phyloP scores from a whole-genome alignment of 2,888 invertebrate genomes.

The Mesochorus sp. region DNA sequence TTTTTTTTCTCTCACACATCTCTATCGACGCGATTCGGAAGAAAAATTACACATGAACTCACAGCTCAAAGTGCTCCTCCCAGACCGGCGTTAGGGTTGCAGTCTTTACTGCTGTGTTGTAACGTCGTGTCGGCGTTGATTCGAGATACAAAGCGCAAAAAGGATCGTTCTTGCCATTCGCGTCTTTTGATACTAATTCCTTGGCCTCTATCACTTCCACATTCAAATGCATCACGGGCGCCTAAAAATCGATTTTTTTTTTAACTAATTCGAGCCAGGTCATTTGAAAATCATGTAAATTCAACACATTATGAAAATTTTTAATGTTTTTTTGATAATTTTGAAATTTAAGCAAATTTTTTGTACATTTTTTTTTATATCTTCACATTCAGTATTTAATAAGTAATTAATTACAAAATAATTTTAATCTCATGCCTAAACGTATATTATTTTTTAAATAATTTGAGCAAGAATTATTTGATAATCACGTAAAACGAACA shows the following conservation, averaged over 20 bases:
- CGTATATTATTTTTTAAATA: too few species aligned
- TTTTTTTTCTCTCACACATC: background rate
- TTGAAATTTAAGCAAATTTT: background rate
- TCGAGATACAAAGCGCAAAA: constrained; percentile 96
- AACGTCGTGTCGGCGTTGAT: constrained; percentile 89
- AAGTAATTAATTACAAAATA: too few species aligned
- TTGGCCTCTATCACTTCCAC: constrained; percentile 94
- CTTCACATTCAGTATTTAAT: too few species aligned
- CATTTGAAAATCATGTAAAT: background rate
- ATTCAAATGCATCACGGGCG: constrained; percentile 92
- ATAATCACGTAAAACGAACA: too few species aligned
- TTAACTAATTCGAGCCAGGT: background rate
- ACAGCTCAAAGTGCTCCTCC: constrained; percentile 99
- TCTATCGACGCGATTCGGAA: background rate
- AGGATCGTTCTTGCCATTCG: constrained; percentile 97
- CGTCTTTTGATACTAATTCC: constrained; percentile 92
- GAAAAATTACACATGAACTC: constrained; percentile 84
- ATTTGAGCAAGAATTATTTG: too few species aligned
- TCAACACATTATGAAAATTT: background rate
- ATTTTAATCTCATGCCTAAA: too few species aligned
- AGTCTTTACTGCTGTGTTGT: constrained; percentile 95
- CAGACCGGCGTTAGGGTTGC: constrained; percentile 95
- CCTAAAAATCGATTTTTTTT: constrained; percentile 78
- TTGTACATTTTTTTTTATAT: too few species aligned
- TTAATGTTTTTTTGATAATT: background rate